A percentile compares a stretch with the other conserved stretches of the same genome.
Conservation (phyloP, 1,140 invertebrate species). For the Zaprionus kolodkinae region DNA sequence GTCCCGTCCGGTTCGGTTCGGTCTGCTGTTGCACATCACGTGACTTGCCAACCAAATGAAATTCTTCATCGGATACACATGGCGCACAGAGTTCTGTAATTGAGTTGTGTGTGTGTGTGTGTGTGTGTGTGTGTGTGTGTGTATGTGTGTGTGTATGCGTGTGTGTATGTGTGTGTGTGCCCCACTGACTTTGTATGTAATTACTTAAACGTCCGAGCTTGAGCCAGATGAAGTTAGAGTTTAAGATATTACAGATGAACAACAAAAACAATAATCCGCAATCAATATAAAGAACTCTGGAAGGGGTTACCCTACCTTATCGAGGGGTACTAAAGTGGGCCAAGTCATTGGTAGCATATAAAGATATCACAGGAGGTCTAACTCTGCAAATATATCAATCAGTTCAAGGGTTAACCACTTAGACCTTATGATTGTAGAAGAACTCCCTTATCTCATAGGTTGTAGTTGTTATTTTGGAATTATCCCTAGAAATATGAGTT, state of each 20-base stretch:
- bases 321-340: too few species aligned
- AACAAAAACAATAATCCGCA: background rate
- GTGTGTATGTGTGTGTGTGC: too few species aligned
- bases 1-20: background rate
- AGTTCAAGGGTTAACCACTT: too few species aligned
- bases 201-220: slow-evolving; percentile 2
- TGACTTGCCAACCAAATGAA: slow-evolving; percentile 71
- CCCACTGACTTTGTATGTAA: slow-evolving; percentile 28
- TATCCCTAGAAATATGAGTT: too few species aligned
- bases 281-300: background rate
- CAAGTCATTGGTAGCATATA: too few species aligned
- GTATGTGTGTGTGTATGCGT: slow-evolving; percentile 1
- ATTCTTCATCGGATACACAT: slow-evolving; percentile 57
- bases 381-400: too few species aligned
- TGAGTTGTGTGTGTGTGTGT: slow-evolving; percentile 46
- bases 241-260: background rate
- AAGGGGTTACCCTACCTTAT: background rate
- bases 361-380: too few species aligned
- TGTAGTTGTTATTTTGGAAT: too few species aligned
- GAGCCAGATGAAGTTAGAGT: background rate
- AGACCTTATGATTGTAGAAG: too few species aligned
- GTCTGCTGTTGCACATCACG: slow-evolving; percentile 70
- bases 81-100: slow-evolving; percentile 59
- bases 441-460: too few species aligned
- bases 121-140: background rate